Conservation (phyloP, 1,140 invertebrate species). For the Andrena cerasifolii region DNA sequence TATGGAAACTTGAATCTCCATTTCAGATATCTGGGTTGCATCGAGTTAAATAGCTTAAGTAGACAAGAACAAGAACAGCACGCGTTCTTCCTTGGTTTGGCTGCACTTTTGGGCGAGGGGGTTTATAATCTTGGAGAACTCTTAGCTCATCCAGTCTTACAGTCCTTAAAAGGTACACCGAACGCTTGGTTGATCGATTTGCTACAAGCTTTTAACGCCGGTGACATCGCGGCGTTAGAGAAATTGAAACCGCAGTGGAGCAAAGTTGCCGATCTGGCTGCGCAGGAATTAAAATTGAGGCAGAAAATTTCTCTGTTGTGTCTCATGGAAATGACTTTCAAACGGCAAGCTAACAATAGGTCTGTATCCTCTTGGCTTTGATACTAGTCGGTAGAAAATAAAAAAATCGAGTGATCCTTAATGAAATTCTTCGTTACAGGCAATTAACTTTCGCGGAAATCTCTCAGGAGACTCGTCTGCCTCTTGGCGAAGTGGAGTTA, state of each 20-base stretch:
- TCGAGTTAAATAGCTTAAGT: slow-evolving; percentile 87
- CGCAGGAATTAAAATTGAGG: slow-evolving; percentile 91
- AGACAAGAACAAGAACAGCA: slow-evolving; percentile 89
- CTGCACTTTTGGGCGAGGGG: slow-evolving; percentile 96
- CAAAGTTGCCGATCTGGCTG: slow-evolving; percentile 93
- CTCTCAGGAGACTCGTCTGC: slow-evolving; percentile 91
- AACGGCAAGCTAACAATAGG: slow-evolving; percentile 87
- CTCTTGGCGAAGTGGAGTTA: slow-evolving; percentile 94
- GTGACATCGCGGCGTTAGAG: slow-evolving; percentile 94
- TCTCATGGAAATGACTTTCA: slow-evolving; percentile 97
- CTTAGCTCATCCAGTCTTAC: slow-evolving; percentile 96
- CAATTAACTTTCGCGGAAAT: slow-evolving; percentile 96
- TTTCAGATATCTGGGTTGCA: slow-evolving; percentile 94
- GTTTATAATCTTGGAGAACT: slow-evolving; percentile 99
- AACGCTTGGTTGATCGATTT: slow-evolving; percentile 96
- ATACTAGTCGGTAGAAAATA: background rate
- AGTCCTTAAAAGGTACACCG: slow-evolving; percentile 90
- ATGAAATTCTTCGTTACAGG: slow-evolving; percentile 83
- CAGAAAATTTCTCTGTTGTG: slow-evolving; percentile 98
- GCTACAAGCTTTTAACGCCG: slow-evolving; percentile 95
- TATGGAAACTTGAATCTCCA: slow-evolving; percentile 11
- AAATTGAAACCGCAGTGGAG: slow-evolving; percentile 90
- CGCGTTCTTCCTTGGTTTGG: slow-evolving; percentile 96
- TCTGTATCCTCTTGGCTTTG: slow-evolving; percentile 47
- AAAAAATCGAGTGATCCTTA: background rate